Evolutionary conservation across 2,888 invertebrate species (phyloP), one percentile per base, ranked within the genome.

Genomic region (Lasioglossum morio): DNA sequence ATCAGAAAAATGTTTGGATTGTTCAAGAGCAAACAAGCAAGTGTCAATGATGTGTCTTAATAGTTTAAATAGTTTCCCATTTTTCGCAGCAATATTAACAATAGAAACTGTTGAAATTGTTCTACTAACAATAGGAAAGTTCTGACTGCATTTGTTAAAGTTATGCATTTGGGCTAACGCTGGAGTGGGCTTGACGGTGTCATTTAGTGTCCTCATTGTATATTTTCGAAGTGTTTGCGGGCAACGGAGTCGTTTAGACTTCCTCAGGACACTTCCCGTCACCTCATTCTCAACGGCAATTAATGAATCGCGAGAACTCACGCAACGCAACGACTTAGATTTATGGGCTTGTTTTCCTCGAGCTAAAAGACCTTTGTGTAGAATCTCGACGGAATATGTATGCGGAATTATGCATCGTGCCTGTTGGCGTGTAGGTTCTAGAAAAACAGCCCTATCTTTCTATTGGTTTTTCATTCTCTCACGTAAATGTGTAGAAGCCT

Each of bases 221-320:
- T 16, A 63, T 63, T 63, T 63, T 16, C 63, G 63, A 63, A 63
- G 63, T 30, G 63, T 16, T 63, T 7, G 30, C 27, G 63, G 30
- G 63, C 63, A 16, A 30, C 63, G 30, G 30, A 63, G 63, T 63
- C 63, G 30, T 63, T 63, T 63, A 63, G 63, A 30, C 63, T 63
- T 30, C 30, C 63, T 16, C 63, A 30, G 63, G 63, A 63, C 63
- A 63, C 63, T 16, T 63, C 30, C 63, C 30, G 30, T 63, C 63
- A 30, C 63, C 63, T 30, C 63, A 63, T 63, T 63, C 63, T 63
- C 63, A 63, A 63, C 63, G 63, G 63, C 63, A 63, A 63, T 63
- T 63, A 63, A 63, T 63, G 63, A 63, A 63, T 63, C 30, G 63
- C 63, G 63, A 63, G 27, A 27, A 30, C 30, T 63, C 63, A 63